These are phyloP conservation scores for Erithacus rubecula DNA, from an alignment of 2,797 vertebrate genomes.

Conservation along the genomic window DNA sequence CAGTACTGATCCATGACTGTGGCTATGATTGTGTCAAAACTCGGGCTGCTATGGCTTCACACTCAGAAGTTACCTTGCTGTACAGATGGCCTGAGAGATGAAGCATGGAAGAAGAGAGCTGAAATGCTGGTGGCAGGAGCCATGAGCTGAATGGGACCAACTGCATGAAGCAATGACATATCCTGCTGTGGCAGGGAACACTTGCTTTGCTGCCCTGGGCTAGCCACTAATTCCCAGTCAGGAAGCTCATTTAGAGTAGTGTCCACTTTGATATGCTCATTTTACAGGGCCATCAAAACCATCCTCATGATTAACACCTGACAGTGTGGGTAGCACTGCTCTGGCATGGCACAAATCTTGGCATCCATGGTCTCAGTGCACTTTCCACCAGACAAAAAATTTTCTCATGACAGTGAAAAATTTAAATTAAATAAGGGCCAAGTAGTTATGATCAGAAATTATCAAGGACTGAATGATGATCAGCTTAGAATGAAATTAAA, in stretches of 20 bases:
- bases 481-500: not conserved
- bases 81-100: conserved; percentile 65
- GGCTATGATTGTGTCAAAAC: not conserved
- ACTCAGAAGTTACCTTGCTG: conserved; percentile 35
- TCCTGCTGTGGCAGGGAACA: not conserved
- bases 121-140: conserved; percentile 42
- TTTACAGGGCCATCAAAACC: not conserved
- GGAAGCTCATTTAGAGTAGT: not conserved
- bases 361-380: not conserved
- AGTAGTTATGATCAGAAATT: not conserved
- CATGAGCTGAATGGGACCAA: not conserved
- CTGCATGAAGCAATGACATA: not conserved
- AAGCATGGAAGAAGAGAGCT: conserved; percentile 28
- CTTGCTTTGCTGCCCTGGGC: not conserved
- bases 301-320: not conserved
- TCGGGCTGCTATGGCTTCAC: conserved; percentile 7
- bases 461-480: not conserved
- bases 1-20: not conserved
- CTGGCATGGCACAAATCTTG: not conserved
- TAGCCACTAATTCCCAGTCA: not conserved
- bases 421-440: not conserved
- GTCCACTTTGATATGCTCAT: not conserved
- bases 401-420: not conserved
- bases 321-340: not conserved
- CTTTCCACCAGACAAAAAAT: not conserved